Conservation (phyloP, 1,140 invertebrate species). For the Drosophila gunungcola region DNA sequence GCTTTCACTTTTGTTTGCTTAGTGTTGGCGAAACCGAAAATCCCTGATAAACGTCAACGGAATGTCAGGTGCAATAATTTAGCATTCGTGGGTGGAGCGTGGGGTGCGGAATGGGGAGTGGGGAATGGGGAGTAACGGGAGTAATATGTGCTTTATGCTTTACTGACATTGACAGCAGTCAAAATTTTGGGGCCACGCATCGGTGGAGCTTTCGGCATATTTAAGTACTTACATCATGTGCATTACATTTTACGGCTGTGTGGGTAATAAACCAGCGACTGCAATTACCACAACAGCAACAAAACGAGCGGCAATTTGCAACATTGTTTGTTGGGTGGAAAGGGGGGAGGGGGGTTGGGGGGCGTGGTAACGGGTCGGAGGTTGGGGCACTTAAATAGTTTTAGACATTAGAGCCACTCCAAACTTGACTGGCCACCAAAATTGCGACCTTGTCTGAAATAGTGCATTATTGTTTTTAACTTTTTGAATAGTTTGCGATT, state of each 20-base stretch:
- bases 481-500: no score
- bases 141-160: conserved; percentile 4
- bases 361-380: no score
- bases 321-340: conserved; percentile 52
- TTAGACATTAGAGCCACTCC: conserved; percentile 51
- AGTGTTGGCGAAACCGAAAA: conserved; percentile 43
- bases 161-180: conserved; percentile 17
- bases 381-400: conserved; percentile 61
- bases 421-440: conserved; percentile 34
- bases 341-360: no score
- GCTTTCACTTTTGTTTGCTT: conserved; percentile 45
- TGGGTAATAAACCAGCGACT: conserved; percentile 75
- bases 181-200: conserved; percentile 41
- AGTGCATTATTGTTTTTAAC: no score
- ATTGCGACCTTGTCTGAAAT: neutral
- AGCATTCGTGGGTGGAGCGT: neutral
- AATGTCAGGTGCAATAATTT: conserved; percentile 47
- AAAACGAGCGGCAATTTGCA: conserved; percentile 55
- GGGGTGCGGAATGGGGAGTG: neutral
- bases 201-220: conserved; percentile 37
- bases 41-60: conserved; percentile 40
- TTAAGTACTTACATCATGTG: conserved; percentile 77
- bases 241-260: conserved; percentile 75
- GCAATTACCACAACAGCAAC: conserved; percentile 66
- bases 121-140: neutral